A percentile compares a stretch with the other conserved stretches of the same genome.
Conservation (phyloP, 2,113 vertebrate genomes). For the Chaetodon trifascialis region DNA sequence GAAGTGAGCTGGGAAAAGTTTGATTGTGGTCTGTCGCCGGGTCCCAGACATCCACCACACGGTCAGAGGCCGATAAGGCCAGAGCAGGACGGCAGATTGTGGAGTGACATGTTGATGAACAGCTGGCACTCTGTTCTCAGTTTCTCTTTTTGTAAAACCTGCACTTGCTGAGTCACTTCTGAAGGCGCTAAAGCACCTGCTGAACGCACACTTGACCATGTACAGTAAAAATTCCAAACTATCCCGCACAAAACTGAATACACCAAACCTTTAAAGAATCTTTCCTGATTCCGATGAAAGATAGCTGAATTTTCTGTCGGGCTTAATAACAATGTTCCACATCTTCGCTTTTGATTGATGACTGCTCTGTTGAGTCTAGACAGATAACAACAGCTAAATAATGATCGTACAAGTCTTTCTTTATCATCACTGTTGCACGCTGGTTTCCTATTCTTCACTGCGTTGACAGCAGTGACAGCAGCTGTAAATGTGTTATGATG, state of each 20-base stretch:
- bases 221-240: neutral
- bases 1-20: neutral
- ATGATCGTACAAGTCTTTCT: slow-evolving; percentile 12
- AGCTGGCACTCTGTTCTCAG: neutral
- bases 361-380: slow-evolving; percentile 17
- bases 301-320: neutral
- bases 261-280: neutral
- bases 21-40: neutral
- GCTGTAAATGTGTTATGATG: slow-evolving; percentile 14
- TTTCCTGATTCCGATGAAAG: neutral
- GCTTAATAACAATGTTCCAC: slow-evolving; percentile 16
- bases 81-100: neutral
- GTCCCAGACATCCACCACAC: slow-evolving; percentile 1
- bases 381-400: slow-evolving; percentile 32
- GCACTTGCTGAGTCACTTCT: neutral
- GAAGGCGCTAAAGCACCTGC: slow-evolving; percentile 2
- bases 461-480: slow-evolving; percentile 30
- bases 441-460: slow-evolving; percentile 27
- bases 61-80: neutral
- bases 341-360: slow-evolving; percentile 37
- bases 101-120: neutral
- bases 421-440: slow-evolving; percentile 12
- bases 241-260: neutral
- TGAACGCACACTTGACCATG: neutral
- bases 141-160: slow-evolving; percentile 4